Evolutionary conservation across 2,888 invertebrate genomes (phyloP).

Genomic region (Euproctis similis): DNA sequence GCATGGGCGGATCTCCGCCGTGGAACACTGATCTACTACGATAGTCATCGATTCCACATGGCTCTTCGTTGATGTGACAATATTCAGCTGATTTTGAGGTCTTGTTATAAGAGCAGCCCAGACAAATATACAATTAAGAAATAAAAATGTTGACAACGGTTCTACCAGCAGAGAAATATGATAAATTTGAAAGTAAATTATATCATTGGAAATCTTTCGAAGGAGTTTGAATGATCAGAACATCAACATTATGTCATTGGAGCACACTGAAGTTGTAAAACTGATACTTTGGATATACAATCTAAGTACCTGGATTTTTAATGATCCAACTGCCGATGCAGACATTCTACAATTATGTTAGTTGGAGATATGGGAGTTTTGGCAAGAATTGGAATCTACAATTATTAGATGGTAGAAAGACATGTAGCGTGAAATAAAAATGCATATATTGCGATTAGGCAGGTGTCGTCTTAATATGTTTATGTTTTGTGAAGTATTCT

Average conservation of each 20-base stretch:
- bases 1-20: constrained; percentile 33
- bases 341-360: constrained; percentile 7
- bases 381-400: constrained; percentile 20
- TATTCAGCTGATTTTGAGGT: no score
- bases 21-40: constrained; percentile 32
- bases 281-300: no score
- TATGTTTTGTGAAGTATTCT: constrained; percentile 35
- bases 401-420: constrained; percentile 28
- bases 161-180: constrained; percentile 9
- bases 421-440: constrained; percentile 27
- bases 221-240: constrained; percentile 2
- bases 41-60: constrained; percentile 31
- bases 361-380: constrained; percentile 10
- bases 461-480: constrained; percentile 36
- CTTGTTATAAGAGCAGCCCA: constrained; percentile 1
- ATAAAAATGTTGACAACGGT: constrained; percentile 21
- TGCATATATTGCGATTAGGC: constrained; percentile 36
- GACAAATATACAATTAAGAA: constrained; percentile 3
- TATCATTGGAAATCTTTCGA: constrained; percentile 7
- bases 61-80: constrained; percentile 24
- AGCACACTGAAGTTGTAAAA: no score
- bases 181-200: not conserved
- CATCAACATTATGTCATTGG: no score
- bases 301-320: no score
- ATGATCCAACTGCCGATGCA: no score